These are phyloP conservation scores for Delphinapterus leucas DNA, from an alignment of 2,113 vertebrate species.

Conservation along the genomic window DNA sequence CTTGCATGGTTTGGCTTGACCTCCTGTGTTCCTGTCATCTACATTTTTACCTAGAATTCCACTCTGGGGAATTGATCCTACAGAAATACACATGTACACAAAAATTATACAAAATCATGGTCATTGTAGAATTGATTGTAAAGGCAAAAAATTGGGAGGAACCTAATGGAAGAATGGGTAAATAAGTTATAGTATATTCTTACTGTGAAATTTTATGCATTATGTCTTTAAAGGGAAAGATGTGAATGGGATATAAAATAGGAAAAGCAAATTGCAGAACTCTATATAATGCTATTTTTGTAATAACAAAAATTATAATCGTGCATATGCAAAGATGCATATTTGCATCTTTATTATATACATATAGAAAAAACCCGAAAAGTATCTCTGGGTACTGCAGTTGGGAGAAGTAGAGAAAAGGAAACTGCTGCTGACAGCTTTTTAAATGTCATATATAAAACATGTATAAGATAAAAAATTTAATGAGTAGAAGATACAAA, in stretches of 20 bases:
- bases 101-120: neutral
- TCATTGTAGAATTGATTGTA: neutral
- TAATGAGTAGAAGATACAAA: neutral
- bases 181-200: neutral
- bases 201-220: neutral
- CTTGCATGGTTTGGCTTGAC: neutral
- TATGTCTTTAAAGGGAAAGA: neutral
- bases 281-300: neutral
- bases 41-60: neutral
- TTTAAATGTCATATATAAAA: neutral
- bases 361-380: neutral
- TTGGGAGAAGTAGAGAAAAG: neutral
- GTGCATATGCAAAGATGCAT: slow-evolving; percentile 6
- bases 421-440: neutral
- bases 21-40: neutral
- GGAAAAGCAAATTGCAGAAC: slow-evolving; percentile 2
- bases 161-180: neutral
- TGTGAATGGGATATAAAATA: neutral
- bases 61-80: neutral
- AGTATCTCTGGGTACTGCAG: neutral
- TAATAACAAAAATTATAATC: slow-evolving; percentile 20
- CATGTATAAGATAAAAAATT: neutral
- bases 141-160: neutral
- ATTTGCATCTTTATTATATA: slow-evolving; percentile 24
- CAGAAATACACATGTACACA: neutral